phyloP scores from a whole-genome alignment of 2,888 invertebrate species.

The Nemurella pictetii region DNA sequence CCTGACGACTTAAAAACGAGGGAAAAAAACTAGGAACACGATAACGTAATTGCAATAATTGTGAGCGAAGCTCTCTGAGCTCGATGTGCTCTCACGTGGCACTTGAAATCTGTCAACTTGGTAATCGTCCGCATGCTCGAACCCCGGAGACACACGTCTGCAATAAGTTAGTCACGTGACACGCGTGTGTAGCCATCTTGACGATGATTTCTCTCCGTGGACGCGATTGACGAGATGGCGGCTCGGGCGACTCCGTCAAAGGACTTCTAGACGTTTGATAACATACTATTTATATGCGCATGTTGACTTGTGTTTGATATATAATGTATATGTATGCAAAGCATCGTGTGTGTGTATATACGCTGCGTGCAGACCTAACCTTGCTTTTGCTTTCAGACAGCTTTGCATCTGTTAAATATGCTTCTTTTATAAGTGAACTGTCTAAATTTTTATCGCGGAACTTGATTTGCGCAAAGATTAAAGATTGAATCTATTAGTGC shows the following conservation, averaged over 20 bases:
- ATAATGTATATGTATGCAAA: neutral
- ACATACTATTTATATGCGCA: neutral
- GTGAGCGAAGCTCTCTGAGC: no score
- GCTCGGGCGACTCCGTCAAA: neutral
- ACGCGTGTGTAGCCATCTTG: neutral
- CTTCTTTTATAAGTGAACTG: neutral
- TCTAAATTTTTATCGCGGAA: neutral
- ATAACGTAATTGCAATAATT: neutral
- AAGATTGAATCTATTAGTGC: neutral
- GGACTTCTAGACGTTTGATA: neutral
- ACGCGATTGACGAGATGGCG: neutral
- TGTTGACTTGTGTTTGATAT: neutral
- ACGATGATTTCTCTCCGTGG: neutral
- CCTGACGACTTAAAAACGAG: no score
- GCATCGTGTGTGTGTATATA: neutral
- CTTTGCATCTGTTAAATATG: neutral
- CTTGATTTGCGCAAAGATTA: neutral
- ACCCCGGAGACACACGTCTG: neutral
- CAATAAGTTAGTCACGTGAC: neutral
- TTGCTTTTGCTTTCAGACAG: neutral
- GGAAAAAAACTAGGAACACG: neutral
- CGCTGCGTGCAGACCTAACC: neutral
- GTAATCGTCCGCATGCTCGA: neutral
- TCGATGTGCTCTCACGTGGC: no score
- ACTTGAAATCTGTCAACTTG: neutral